Evolutionary conservation across 2,113 vertebrate genomes (phyloP), one percentile per base, ranked within the genome.

Genomic region (Callospermophilus lateralis): DNA sequence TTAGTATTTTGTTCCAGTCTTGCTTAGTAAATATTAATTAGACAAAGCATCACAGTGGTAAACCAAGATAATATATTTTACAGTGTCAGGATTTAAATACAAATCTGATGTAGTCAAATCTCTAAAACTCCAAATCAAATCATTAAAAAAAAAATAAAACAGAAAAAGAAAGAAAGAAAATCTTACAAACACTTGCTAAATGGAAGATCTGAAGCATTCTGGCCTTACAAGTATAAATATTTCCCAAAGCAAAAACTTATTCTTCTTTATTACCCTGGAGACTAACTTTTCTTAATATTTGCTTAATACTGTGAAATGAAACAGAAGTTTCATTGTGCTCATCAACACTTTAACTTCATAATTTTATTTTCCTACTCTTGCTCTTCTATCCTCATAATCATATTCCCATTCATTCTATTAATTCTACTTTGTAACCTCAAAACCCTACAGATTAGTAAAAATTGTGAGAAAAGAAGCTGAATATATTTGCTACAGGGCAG

Each of bases 11-110:
- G 19, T 12, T 55, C 34, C 72, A 39, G 26, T 37, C 17, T 72
- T 89, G 83, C 86, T 94, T 76, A 84, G 70, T 53, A 89, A 84
- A 95, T 51, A 94, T 78, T 95, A 92, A 95, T 84, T 73, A 89
- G 55, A 85, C 5, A 86, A 84, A 32, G 34, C 37, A 55, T 28
- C 76, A 76, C 24, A 37, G 61, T 53, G 78, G 58, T 70, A 95
- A 79, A 76, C 58, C 39, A 81, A 86, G n/a, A 39, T n/a, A 67
- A n/a, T 77, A 17, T n/a, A 84, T 73, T 88, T 90, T 48, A 86
- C 22, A 89, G 17, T 87, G 19, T 42, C 68, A 61, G 67, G 84
- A 53, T 89, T 94, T 93, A 78, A 90, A 39, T 65, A 95, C 92
- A 48, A 93, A 48, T 74, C 55, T 79, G 65, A 81, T 81, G 4